phyloP scores from a whole-genome alignment of 2,888 invertebrate genomes.

The Coremacera marginata region DNA sequence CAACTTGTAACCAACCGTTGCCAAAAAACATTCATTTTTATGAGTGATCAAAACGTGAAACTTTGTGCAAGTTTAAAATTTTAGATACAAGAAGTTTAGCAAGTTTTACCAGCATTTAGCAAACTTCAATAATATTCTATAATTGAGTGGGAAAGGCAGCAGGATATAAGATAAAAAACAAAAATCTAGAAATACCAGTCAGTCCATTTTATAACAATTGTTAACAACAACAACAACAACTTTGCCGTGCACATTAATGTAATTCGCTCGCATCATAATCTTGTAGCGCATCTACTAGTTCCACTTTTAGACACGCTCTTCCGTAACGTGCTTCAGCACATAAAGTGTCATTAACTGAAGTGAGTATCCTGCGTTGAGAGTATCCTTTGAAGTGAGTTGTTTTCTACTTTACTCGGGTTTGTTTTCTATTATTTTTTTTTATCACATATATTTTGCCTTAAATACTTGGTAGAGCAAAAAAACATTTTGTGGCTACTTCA shows the following conservation, averaged over 20 bases:
- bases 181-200: neutral
- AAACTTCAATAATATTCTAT: conserved; percentile 8
- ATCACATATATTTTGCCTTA: neutral
- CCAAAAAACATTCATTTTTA: conserved; percentile 9
- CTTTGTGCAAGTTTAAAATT: neutral
- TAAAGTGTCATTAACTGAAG: conserved; percentile 25
- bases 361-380: neutral
- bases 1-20: neutral
- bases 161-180: neutral
- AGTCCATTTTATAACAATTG: too few species aligned
- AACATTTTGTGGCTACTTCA: conserved; percentile 1
- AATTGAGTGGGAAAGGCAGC: neutral
- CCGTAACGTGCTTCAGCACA: neutral
- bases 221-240: neutral
- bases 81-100: neutral
- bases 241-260: neutral
- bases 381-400: conserved; percentile 22
- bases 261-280: conserved; percentile 7
- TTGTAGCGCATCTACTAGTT: neutral
- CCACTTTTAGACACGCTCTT: neutral
- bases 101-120: conserved; percentile 2
- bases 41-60: neutral
- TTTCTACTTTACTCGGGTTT: neutral
- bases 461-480: neutral
- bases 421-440: neutral